These are phyloP conservation scores for Dasysyrphus albostriatus DNA, from an alignment of 2,888 invertebrate species.

Conservation along the genomic window DNA sequence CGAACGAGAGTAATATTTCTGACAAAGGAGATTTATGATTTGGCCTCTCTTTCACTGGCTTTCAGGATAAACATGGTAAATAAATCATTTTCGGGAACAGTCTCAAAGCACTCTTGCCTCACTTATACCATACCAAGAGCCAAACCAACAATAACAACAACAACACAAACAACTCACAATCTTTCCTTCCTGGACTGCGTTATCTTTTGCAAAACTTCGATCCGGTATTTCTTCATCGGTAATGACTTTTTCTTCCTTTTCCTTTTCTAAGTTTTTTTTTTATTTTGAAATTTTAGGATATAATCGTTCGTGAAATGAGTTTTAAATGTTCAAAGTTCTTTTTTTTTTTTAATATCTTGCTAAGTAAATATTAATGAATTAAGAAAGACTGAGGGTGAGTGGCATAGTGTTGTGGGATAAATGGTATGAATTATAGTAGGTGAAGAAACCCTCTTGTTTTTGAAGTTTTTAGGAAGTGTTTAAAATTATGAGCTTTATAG, in stretches of 20 bases:
- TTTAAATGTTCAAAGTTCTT: constrained; percentile 66
- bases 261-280: background rate
- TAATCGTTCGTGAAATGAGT: constrained; percentile 72
- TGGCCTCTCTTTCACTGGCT: constrained; percentile 7
- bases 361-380: constrained; percentile 68
- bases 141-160: constrained; percentile 6
- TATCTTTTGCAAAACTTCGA: constrained; percentile 60
- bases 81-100: constrained; percentile 75
- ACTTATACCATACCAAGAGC: background rate
- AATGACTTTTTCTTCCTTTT: constrained; percentile 65
- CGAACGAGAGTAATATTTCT: constrained; percentile 53
- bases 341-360: constrained; percentile 26
- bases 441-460: no score
- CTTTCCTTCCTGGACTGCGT: constrained; percentile 67
- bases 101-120: constrained; percentile 39
- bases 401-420: background rate
- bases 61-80: constrained; percentile 67
- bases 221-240: constrained; percentile 63
- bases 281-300: constrained; percentile 31
- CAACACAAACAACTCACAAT: constrained; percentile 31
- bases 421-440: no score
- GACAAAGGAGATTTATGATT: constrained; percentile 64
- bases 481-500: no score
- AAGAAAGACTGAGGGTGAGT: constrained; percentile 27
- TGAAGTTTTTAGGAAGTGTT: no score